These are phyloP conservation scores for Clarias pachynema DNA, from an alignment of 2,797 vertebrate species.

Conservation along the genomic window DNA sequence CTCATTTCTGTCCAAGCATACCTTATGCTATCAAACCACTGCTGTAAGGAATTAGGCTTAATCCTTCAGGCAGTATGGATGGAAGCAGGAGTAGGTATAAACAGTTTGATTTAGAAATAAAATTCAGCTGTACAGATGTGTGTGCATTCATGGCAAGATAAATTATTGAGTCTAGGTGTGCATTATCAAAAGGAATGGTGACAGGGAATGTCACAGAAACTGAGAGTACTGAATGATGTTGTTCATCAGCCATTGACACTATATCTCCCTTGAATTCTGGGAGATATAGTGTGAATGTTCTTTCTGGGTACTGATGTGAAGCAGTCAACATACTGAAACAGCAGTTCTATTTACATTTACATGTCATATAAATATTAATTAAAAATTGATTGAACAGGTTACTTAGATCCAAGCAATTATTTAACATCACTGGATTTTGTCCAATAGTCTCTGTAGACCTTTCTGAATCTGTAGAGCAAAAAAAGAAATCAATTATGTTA, in stretches of 20 bases:
- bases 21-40: neutral
- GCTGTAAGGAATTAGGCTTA: neutral
- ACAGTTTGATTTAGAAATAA: neutral
- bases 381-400: neutral
- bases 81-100: neutral
- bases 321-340: neutral
- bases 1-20: neutral
- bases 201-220: neutral
- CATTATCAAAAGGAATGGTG: neutral
- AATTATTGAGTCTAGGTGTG: neutral
- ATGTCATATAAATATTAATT: neutral
- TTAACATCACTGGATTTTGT: slow-evolving; percentile 61
- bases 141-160: neutral
- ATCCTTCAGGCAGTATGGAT: neutral
- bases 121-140: neutral
- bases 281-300: no score
- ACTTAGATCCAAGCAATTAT: neutral
- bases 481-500: neutral
- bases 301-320: neutral
- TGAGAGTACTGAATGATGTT: neutral
- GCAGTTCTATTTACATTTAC: slow-evolving; percentile 1
- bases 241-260: neutral
- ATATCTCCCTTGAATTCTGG: neutral
- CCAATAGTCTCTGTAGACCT: slow-evolving; percentile 73
- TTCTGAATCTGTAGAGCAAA: slow-evolving; percentile 70